Evolutionary conservation across 2,888 invertebrate species (phyloP).

Genomic region (Cryptocephalus moraei): DNA sequence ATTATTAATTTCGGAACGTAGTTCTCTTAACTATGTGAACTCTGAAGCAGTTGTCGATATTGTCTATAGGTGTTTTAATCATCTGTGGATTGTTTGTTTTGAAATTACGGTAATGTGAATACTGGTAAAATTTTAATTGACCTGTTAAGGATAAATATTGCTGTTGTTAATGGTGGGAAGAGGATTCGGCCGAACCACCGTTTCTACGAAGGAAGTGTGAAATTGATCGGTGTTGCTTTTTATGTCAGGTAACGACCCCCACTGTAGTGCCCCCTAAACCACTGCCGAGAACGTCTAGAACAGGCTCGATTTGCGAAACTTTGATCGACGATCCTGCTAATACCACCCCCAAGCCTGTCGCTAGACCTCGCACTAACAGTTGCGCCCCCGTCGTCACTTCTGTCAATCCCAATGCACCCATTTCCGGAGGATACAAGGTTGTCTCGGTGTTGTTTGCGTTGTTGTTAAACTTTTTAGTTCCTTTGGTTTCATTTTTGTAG

Average conservation of each 20-base stretch:
- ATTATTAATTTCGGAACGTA: too few relatives aligned
- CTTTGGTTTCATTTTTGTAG: background rate
- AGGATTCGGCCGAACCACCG: background rate
- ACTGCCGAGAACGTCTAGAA: slow-evolving; percentile 63
- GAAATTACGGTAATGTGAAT: too few relatives aligned
- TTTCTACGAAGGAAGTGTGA: too few relatives aligned
- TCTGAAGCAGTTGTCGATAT: background rate
- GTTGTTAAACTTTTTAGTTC: slow-evolving; percentile 8
- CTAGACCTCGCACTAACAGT: slow-evolving; percentile 57
- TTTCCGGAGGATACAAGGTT: slow-evolving; percentile 67
- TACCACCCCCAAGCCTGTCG: slow-evolving; percentile 51
- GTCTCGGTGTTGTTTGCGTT: slow-evolving; percentile 13
- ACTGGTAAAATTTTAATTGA: too few relatives aligned
- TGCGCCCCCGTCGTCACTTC: slow-evolving; percentile 48
- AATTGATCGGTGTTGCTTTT: too few relatives aligned
- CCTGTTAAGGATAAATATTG: too few relatives aligned
- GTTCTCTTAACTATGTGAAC: background rate
- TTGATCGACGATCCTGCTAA: slow-evolving; percentile 40
- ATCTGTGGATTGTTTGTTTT: too few relatives aligned
- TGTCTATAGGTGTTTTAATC: background rate
- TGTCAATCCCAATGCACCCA: slow-evolving; percentile 43
- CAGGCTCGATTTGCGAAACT: slow-evolving; percentile 62
- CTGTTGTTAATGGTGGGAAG: background rate
- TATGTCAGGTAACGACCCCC: too few relatives aligned
- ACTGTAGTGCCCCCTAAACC: slow-evolving; percentile 59